These are phyloP conservation scores for Myxocyprinus asiaticus DNA, from an alignment of 2,113 vertebrate species.

Conservation along the genomic window DNA sequence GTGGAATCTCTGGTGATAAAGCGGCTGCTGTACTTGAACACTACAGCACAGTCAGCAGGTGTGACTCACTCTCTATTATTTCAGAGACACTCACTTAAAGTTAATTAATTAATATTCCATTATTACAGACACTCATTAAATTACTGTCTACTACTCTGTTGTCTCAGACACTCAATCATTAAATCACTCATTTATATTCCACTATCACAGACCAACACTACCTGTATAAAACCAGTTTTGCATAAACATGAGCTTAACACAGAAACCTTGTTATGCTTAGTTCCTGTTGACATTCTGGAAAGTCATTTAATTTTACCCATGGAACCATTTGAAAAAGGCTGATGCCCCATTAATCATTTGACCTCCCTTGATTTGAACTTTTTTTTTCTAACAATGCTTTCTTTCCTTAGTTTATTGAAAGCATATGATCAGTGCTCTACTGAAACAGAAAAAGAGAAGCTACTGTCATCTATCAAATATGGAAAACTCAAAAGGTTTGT, in stretches of 20 bases:
- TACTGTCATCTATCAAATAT: slow-evolving; percentile 81
- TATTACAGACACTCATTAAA: slow-evolving; percentile 10
- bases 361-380: background rate
- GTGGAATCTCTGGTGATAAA: slow-evolving; percentile 87
- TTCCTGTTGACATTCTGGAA: too few relatives aligned
- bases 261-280: too few relatives aligned
- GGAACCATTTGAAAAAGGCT: background rate
- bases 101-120: background rate
- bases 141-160: background rate
- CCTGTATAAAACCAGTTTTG: background rate
- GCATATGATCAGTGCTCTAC: slow-evolving; percentile 77
- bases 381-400: background rate
- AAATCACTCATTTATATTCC: too few relatives aligned
- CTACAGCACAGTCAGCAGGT: slow-evolving; percentile 76
- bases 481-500: slow-evolving; percentile 85
- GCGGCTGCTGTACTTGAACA: slow-evolving; percentile 79
- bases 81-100: too few relatives aligned
- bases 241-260: too few relatives aligned
- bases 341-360: background rate
- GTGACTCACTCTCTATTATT: background rate
- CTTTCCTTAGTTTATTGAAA: slow-evolving; percentile 72
- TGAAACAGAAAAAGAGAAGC: slow-evolving; percentile 75
- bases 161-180: background rate
- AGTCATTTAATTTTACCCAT: too few relatives aligned
- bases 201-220: background rate